Conservation (phyloP, 2,113 vertebrate species). For the Vicugna pacos region DNA sequence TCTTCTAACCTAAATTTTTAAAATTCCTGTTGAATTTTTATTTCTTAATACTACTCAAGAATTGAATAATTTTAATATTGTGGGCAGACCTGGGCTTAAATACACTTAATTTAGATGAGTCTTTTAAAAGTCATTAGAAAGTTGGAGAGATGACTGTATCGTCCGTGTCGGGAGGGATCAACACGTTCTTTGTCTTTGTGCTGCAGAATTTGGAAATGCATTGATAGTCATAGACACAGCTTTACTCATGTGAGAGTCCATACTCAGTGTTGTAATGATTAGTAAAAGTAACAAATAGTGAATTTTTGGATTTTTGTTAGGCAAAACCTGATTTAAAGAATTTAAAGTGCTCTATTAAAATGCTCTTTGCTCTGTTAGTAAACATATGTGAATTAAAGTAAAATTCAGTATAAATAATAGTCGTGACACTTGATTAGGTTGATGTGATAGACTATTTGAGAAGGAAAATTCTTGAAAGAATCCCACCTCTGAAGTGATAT, state of each 20-base stretch:
- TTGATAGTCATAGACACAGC: neutral
- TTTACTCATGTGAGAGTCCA: neutral
- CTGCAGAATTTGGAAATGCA: neutral
- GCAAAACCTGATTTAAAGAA: slow-evolving; percentile 57
- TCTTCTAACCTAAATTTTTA: neutral
- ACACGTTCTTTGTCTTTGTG: neutral
- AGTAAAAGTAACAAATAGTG: slow-evolving; percentile 50
- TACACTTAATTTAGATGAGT: neutral
- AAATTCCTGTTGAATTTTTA: slow-evolving; percentile 13
- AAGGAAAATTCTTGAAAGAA: slow-evolving; percentile 62
- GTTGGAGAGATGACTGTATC: neutral
- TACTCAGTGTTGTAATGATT: slow-evolving; percentile 43
- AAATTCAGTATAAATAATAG: slow-evolving; percentile 77
- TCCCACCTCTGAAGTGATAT: slow-evolving; percentile 14
- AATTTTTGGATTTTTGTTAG: slow-evolving; percentile 76
- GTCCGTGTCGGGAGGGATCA: neutral
- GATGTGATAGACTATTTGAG: slow-evolving; percentile 61
- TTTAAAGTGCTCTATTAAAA: neutral
- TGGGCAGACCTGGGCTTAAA: neutral
- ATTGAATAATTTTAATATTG: neutral
- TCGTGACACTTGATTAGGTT: slow-evolving; percentile 74
- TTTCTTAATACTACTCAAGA: neutral
- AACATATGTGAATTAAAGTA: slow-evolving; percentile 75
- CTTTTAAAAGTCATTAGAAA: neutral
- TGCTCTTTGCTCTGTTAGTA: slow-evolving; percentile 78